Conservation (phyloP, 2,113 vertebrate species). For the Microtus montanus region DNA sequence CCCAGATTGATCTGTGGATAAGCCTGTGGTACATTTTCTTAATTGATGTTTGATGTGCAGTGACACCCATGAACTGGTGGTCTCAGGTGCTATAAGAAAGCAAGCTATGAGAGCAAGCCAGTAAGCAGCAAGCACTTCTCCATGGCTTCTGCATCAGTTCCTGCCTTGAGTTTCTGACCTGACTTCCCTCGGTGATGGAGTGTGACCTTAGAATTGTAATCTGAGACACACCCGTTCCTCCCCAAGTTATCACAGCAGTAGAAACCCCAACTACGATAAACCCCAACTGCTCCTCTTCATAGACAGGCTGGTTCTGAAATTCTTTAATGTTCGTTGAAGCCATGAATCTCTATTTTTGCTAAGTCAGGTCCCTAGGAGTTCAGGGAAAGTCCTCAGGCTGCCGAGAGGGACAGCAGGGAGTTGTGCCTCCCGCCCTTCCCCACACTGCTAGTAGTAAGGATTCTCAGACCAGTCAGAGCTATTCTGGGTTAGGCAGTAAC, state of each 20-base stretch:
- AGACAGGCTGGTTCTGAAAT: not conserved
- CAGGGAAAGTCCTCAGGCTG: not conserved
- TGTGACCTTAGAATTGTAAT: not conserved
- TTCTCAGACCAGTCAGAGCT: not conserved
- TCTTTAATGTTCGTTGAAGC: not conserved
- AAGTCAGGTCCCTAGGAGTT: not conserved
- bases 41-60: not conserved
- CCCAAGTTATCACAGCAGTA: not conserved
- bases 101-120: not conserved
- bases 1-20: not conserved
- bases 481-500: not conserved
- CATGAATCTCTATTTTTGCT: not conserved
- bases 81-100: not conserved
- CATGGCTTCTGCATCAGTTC: not conserved
- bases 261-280: not conserved
- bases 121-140: not conserved
- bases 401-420: not conserved
- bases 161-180: not conserved
- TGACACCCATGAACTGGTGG: not conserved
- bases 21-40: not conserved
- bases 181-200: not conserved
- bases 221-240: not conserved
- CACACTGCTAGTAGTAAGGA: not conserved
- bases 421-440: not conserved
- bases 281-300: not conserved